Conservation (phyloP, 2,888 invertebrate genomes). For the Drosophila vallismaia region DNA sequence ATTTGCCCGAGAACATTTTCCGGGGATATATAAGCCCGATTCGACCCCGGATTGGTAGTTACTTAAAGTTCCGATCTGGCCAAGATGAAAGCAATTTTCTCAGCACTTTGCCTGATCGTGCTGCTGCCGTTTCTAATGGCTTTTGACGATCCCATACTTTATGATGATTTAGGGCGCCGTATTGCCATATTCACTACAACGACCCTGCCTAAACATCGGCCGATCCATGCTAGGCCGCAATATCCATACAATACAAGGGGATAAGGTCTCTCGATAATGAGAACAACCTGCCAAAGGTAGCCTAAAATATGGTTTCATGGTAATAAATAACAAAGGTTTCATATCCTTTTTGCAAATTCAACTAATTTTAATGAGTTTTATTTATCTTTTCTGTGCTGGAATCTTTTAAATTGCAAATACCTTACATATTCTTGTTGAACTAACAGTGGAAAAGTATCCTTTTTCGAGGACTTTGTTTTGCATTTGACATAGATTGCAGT, state of each 20-base stretch:
- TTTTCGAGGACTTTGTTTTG: conserved; percentile 41
- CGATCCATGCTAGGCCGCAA: neutral
- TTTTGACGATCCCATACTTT: too few species aligned
- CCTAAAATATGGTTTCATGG: too few species aligned
- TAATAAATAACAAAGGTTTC: neutral
- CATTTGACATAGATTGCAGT: conserved; percentile 60
- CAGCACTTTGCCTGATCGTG: conserved; percentile 19
- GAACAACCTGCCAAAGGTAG: too few species aligned
- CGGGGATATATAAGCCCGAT: conserved; percentile 31
- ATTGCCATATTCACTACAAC: too few species aligned
- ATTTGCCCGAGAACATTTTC: neutral
- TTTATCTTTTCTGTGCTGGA: neutral
- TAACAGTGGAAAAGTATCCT: neutral
- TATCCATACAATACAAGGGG: neutral
- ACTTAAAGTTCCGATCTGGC: conserved; percentile 8
- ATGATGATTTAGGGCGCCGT: too few species aligned
- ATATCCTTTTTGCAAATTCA: too few species aligned
- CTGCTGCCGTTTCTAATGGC: conserved; percentile 26
- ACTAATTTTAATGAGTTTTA: neutral
- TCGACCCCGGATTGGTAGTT: conserved; percentile 26
- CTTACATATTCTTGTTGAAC: too few species aligned
- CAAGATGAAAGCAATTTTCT: conserved; percentile 34
- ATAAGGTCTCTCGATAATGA: neutral
- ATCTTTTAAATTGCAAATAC: neutral
- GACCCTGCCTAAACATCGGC: neutral